Evolutionary conservation across 2,888 invertebrate species (phyloP).

Genomic region (Heteromurus nitidus): DNA sequence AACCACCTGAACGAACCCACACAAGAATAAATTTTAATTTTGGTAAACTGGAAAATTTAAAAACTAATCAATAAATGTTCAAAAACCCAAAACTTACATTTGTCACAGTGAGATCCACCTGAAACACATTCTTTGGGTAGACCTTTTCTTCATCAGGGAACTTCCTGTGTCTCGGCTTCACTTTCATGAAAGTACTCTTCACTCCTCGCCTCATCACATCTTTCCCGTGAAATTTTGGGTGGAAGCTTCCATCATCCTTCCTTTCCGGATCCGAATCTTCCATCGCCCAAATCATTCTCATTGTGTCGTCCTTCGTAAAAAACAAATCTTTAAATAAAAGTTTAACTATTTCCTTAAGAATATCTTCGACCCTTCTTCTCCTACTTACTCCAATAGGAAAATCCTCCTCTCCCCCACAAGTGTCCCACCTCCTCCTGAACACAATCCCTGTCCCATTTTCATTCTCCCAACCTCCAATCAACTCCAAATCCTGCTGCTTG

Average conservation of each 20-base stretch:
- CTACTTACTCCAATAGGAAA: conserved; percentile 48
- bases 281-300: conserved; percentile 86
- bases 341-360: not conserved
- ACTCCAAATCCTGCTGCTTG: conserved; percentile 73
- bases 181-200: conserved; percentile 80
- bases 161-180: conserved; percentile 20
- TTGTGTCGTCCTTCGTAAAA: conserved; percentile 79
- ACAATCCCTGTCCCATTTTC: conserved; percentile 74
- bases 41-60: no score
- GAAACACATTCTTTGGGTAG: conserved; percentile 32
- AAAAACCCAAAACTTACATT: not conserved
- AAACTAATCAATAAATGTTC: no score
- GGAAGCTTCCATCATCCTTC: conserved; percentile 73
- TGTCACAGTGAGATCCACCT: conserved; percentile 7
- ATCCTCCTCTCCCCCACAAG: conserved; percentile 74
- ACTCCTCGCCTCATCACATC: conserved; percentile 80
- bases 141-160: conserved; percentile 75
- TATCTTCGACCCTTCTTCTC: no score
- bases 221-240: conserved; percentile 78
- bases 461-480: conserved; percentile 74
- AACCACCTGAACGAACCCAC: not conserved
- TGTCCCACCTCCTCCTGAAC: conserved; percentile 74
- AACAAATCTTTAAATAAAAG: not conserved
- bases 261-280: conserved; percentile 46
- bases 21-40: not conserved